These are phyloP conservation scores for Pammene fasciana DNA, from an alignment of 2,888 invertebrate species.

Conservation along the genomic window DNA sequence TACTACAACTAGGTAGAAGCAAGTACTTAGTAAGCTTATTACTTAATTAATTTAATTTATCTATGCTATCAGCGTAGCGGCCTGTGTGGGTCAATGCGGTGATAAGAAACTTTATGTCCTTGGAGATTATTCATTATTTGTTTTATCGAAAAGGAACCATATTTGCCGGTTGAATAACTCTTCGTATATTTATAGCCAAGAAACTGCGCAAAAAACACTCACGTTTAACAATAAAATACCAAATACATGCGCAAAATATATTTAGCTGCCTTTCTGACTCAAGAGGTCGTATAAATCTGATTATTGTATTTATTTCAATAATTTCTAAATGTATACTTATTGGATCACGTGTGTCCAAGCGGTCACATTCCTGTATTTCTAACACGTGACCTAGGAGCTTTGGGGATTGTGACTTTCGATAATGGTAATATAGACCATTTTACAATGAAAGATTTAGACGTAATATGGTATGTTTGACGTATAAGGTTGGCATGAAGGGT, in stretches of 20 bases:
- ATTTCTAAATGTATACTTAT: not conserved
- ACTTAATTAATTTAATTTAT: too few species aligned
- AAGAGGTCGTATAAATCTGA: constrained; percentile 3
- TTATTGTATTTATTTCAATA: constrained; percentile 15
- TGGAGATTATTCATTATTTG: too few species aligned
- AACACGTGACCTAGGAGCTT: not conserved
- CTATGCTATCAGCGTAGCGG: too few species aligned
- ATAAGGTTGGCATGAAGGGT: constrained; percentile 10
- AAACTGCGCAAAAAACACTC: too few species aligned
- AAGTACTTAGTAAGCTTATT: too few species aligned
- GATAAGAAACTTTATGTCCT: too few species aligned
- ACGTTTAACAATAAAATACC: too few species aligned
- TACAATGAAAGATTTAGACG: not conserved
- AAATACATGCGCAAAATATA: not conserved
- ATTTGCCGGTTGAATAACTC: too few species aligned
- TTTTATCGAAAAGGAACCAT: too few species aligned
- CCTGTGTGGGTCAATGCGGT: too few species aligned
- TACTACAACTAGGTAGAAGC: too few species aligned
- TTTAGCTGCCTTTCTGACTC: not conserved
- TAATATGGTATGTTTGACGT: not conserved
- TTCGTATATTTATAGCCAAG: too few species aligned
- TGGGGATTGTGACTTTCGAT: not conserved
- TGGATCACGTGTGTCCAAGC: not conserved
- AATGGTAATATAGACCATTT: not conserved
- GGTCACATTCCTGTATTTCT: not conserved